Evolutionary conservation across 2,113 vertebrate species (phyloP), one percentile per base, ranked within the genome.

Genomic region (Atractosteus spatula): DNA sequence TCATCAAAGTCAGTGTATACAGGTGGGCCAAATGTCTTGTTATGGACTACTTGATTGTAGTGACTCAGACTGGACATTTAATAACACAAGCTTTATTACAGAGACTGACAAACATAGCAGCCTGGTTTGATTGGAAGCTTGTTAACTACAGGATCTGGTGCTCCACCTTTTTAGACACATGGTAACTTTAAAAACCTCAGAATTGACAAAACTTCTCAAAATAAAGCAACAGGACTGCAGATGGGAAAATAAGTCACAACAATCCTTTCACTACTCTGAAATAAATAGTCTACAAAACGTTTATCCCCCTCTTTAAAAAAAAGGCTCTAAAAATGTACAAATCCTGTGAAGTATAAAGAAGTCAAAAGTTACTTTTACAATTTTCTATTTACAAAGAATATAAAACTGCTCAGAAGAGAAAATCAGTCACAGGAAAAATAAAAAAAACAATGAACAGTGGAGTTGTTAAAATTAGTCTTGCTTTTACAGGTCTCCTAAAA

Each of bases 271-370:
- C 89, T 81, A 82, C 72, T 83, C 78, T 91, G 93, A 94, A 96
- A 96, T 95, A 96, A 97, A 96, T 95, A 94, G 89, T 88, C 92
- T 92, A 93, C 81, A 88, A 87, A 88, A 88, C 79, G 83, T 84
- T 90, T 86, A 83, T 83, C 77, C 78, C 82, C n/a, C 79, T 79
- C 73, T 71, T 80, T 77, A 76, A 80, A 74, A 85, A 78, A 80
- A 79, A 75, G 86, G 82, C 83, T 87, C 84, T 90, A 90, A 91
- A 92, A 94, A 88, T 87, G 84, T 91, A 93, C 90, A 92, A 92
- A 92, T 87, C 89, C 80, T 89, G 90, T 80, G 68, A 79, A 89
- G 13, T 14, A 57, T 55, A 88, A 85, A 88, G 86, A 92, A 88
- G 87, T 87, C 84, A 88, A 89, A 89, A 89, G 86, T 88, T 87